Percentiles rank a stretch among this genome's conserved stretches.
phyloP scores from a whole-genome alignment of 2,888 invertebrate genomes.

The Amblyteles armatorius region DNA sequence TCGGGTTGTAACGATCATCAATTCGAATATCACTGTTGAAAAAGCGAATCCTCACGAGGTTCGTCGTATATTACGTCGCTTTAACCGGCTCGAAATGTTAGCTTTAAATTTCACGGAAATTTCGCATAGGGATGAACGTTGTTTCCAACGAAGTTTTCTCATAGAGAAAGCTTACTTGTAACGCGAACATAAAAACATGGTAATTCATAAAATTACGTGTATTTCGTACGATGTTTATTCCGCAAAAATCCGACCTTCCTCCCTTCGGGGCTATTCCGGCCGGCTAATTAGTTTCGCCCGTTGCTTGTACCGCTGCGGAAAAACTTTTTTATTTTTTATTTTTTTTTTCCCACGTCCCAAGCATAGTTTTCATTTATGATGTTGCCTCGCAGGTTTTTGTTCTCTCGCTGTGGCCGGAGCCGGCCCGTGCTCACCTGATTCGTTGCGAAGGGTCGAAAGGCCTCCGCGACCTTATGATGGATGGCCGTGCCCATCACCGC shows the following conservation, averaged over 20 bases:
- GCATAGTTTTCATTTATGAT: conserved; percentile 45
- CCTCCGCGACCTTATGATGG: conserved; percentile 67
- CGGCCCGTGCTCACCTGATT: conserved; percentile 46
- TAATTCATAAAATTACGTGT: conserved; percentile 10
- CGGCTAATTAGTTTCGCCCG: conserved; percentile 67
- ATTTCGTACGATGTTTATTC: conserved; percentile 17
- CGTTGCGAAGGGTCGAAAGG: conserved; percentile 63
- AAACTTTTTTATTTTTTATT: conserved; percentile 21
- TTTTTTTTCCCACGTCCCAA: conserved; percentile 13
- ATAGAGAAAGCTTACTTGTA: neutral
- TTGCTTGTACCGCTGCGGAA: conserved; percentile 26
- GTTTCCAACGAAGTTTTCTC: neutral
- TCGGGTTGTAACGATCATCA: too few relatives aligned
- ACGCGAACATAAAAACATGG: neutral
- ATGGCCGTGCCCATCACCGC: conserved; percentile 61
- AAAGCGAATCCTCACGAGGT: too few relatives aligned
- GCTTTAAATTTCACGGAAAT: neutral
- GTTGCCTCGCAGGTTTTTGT: conserved; percentile 46
- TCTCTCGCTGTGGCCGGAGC: conserved; percentile 29
- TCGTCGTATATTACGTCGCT: too few relatives aligned
- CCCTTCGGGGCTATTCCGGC: conserved; percentile 50
- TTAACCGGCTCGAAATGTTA: too few relatives aligned
- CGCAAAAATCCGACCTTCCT: conserved; percentile 14
- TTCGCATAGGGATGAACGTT: neutral
- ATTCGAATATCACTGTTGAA: too few relatives aligned